Conservation (phyloP, 2,797 vertebrate genomes). For the Anas acuta region DNA sequence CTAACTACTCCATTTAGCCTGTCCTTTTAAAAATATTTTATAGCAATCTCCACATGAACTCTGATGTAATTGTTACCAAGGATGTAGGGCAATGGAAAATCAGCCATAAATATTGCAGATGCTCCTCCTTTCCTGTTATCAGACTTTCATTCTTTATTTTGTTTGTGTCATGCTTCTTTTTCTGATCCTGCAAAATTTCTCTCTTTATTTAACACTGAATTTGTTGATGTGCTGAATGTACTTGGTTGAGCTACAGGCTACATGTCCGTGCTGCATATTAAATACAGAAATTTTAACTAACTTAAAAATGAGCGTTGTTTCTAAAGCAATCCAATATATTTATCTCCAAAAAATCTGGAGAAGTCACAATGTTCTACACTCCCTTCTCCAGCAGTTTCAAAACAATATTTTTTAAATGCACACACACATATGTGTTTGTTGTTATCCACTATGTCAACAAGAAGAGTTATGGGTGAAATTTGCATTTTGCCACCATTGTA, state of each 20-base stretch:
- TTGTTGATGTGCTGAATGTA: not conserved
- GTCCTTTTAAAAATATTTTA: not conserved
- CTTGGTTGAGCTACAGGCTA: not conserved
- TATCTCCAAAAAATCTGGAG: not conserved
- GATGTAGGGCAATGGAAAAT: constrained; percentile 17
- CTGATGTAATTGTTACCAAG: not conserved
- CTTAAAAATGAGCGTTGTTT: not conserved
- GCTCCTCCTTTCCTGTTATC: constrained; percentile 6
- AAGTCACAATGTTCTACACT: not conserved
- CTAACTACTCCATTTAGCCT: not conserved
- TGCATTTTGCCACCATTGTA: constrained; percentile 8
- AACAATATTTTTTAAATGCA: not conserved
- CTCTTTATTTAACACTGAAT: not conserved
- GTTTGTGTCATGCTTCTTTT: not conserved
- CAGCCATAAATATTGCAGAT: not conserved
- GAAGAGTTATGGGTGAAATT: not conserved
- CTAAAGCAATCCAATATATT: not conserved
- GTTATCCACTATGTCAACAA: not conserved
- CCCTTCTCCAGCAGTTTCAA: not conserved
- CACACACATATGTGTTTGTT: not conserved
- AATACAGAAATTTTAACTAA: not conserved
- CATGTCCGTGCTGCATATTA: not conserved
- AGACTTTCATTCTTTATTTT: not conserved
- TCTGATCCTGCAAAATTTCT: not conserved
- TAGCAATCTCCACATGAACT: not conserved